Base-by-base conservation (phyloP, 2,888 invertebrate genomes). In the Folsomia candida region DNA sequence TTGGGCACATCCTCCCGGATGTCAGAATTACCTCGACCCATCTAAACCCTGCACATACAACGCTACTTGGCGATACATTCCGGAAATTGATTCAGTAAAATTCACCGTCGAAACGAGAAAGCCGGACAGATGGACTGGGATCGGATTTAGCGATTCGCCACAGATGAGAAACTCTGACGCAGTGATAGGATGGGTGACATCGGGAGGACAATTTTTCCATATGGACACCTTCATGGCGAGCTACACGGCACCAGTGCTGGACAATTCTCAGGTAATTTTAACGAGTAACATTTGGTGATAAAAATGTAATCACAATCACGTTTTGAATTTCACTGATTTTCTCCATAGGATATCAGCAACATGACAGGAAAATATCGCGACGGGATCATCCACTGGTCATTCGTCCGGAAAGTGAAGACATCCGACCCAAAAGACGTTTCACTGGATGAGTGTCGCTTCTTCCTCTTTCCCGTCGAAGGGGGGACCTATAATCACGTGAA, bases 151-250 rank as follows among this genome's bases (percentile, higher is more conserved):
- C 29, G 73, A 73, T 47, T 64, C 67, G 26, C 70, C 73, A 2
- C 67, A 59, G 9, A 77, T 76, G 78, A 70, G 65, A 27, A 77
- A 93, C 85, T 91, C 93, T 0, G 95, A 95, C 82, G 91, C 93
- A 0, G 87, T 95, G 25, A 86, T 95, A 24, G 95, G 94, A 1
- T 94, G 93, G 92, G 90, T 94, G 27, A 93, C 94, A 82, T 87
- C 87, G 6, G 87, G 86, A 0, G 91, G 91, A 0, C 86, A 92
- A 0, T 90, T 91, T 0, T 93, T 93, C 85, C 83, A 94, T 25
- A 92, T 93, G 91, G 94, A 95, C 83, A 91, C 92, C 0, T 94
- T 91, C 91, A 89, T 94, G 70, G 86, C 86, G 68, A 92, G 92
- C 0, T 94, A 94, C 84, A 87, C 88, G 3, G 75, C 80, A 28